phyloP scores from a whole-genome alignment of 2,113 vertebrate species.

The Aleadryas rufinucha region DNA sequence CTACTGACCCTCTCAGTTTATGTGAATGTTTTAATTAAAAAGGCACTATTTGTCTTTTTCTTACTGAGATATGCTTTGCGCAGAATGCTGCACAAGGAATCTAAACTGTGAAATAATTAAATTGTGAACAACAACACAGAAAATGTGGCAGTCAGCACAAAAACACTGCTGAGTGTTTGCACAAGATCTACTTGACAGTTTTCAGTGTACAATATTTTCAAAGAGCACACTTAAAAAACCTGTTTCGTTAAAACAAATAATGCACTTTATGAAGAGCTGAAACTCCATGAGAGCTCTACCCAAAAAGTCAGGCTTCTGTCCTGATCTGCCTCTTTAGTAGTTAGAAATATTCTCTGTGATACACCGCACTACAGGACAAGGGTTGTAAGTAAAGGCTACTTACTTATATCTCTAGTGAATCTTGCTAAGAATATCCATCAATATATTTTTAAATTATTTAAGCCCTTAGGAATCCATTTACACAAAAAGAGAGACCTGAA shows the following conservation, averaged over 20 bases:
- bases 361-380: background rate
- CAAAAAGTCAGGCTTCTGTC: background rate
- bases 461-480: background rate
- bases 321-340: background rate
- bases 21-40: background rate
- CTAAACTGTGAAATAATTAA: background rate
- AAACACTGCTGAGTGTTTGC: background rate
- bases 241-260: background rate
- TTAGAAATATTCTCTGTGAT: background rate
- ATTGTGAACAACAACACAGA: background rate
- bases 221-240: background rate
- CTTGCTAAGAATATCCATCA: background rate
- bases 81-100: background rate
- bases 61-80: background rate
- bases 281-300: background rate
- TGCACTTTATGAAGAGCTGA: background rate
- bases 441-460: background rate
- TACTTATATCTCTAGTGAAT: background rate
- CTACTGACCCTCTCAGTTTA: background rate
- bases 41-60: background rate
- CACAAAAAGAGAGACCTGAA: background rate
- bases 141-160: background rate
- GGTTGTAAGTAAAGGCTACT: background rate
- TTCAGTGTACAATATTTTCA: background rate
- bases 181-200: background rate